Percentiles rank a stretch among this genome's conserved stretches.
phyloP scores from a whole-genome alignment of 2,888 invertebrate species.

The Sthenelais limicola region DNA sequence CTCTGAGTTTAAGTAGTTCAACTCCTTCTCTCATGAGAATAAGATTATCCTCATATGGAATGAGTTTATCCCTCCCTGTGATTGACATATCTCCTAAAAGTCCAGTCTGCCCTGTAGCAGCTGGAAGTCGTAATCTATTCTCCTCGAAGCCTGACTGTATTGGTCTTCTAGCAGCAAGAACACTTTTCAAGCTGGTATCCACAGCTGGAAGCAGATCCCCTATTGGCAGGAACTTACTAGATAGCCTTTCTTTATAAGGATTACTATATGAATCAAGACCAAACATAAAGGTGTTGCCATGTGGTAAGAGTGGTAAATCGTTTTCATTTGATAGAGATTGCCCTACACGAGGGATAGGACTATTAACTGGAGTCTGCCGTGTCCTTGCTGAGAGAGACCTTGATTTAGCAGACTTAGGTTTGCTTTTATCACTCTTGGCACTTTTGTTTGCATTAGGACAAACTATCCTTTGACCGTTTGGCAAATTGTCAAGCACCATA shows the following conservation, averaged over 20 bases:
- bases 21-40: slow-evolving; percentile 23
- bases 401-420: background rate
- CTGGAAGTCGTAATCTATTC: background rate
- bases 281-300: too few relatives aligned
- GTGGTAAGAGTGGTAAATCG: too few relatives aligned
- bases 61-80: background rate
- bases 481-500: slow-evolving; percentile 17
- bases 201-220: slow-evolving; percentile 28
- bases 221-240: background rate
- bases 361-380: too few relatives aligned
- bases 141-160: background rate
- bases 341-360: too few relatives aligned
- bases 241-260: slow-evolving; percentile 14
- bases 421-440: too few relatives aligned
- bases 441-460: too few relatives aligned
- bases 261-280: background rate
- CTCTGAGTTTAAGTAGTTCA: slow-evolving; percentile 12
- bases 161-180: background rate
- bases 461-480: background rate
- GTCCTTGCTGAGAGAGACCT: background rate
- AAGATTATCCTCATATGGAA: slow-evolving; percentile 27
- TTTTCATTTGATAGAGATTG: too few relatives aligned
- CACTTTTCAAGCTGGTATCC: slow-evolving; percentile 1
- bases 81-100: background rate
- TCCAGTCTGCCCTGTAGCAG: background rate